phyloP scores from a whole-genome alignment of 1,140 invertebrate genomes.

The Ladona fulva region DNA sequence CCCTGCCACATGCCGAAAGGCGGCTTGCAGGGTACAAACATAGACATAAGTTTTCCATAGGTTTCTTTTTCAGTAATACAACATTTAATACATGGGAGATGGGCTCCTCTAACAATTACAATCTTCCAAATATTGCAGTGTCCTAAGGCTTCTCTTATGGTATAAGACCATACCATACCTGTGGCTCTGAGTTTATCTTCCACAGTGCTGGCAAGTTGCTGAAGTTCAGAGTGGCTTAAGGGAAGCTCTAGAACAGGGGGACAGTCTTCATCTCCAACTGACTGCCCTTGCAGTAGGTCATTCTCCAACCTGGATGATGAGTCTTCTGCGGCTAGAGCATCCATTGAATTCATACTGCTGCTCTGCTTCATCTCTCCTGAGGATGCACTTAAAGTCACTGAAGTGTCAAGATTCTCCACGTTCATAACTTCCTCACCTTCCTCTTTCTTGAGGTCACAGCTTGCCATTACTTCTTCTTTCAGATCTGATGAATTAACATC shows the following conservation, averaged over 20 bases:
- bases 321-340: not conserved
- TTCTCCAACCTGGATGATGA: not conserved
- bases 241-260: slow-evolving; percentile 21
- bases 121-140: not conserved
- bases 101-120: no score
- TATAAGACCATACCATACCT: slow-evolving; percentile 17
- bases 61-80: no score
- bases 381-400: not conserved
- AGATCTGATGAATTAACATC: no score
- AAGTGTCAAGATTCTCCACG: not conserved
- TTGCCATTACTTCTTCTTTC: no score
- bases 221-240: slow-evolving; percentile 23
- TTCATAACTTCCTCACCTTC: no score
- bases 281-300: not conserved
- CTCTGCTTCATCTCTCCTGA: not conserved
- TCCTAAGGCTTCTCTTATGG: not conserved
- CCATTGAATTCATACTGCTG: not conserved
- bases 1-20: no score
- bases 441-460: no score
- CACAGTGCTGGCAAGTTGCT: slow-evolving; percentile 20
- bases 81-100: no score
- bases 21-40: no score
- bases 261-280: not conserved
- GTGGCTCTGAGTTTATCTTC: slow-evolving; percentile 13
- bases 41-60: no score